phyloP scores from a whole-genome alignment of 1,140 invertebrate species.

The Melipona quadrifasciata region DNA sequence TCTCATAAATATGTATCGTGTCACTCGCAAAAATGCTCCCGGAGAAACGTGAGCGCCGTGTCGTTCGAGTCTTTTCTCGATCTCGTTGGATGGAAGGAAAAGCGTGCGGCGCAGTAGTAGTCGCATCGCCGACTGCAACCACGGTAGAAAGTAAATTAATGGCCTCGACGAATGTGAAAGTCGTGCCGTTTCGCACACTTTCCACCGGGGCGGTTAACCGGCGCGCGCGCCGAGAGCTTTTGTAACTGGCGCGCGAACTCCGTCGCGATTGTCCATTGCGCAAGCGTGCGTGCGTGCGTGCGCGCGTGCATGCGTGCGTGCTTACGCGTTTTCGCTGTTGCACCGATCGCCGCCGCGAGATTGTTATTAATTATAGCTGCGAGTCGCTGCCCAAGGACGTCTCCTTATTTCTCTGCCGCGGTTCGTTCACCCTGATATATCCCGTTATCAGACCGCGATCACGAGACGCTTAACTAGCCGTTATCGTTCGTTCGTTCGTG shows the following conservation, averaged over 20 bases:
- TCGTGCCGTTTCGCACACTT: conserved; percentile 64
- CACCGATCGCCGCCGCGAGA: conserved; percentile 24
- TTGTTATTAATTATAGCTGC: conserved; percentile 39
- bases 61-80: background rate
- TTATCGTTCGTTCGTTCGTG: conserved; percentile 24
- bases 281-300: conserved; percentile 1
- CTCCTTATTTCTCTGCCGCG: background rate
- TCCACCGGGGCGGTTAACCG: conserved; percentile 38
- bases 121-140: conserved; percentile 47
- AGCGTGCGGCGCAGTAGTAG: background rate
- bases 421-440: conserved; percentile 38
- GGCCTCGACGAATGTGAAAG: conserved; percentile 68
- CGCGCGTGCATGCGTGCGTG: conserved; percentile 42
- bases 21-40: background rate
- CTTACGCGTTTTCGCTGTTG: conserved; percentile 18
- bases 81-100: background rate
- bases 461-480: background rate
- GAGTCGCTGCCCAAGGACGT: conserved; percentile 32
- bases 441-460: conserved; percentile 35
- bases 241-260: background rate
- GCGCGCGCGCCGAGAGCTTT: background rate
- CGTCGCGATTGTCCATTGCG: conserved; percentile 51
- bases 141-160: conserved; percentile 71
- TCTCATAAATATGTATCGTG: background rate
- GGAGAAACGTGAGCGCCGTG: background rate